phyloP scores from a whole-genome alignment of 2,888 invertebrate species.

The Kuschelorhynchus macadamiae region DNA sequence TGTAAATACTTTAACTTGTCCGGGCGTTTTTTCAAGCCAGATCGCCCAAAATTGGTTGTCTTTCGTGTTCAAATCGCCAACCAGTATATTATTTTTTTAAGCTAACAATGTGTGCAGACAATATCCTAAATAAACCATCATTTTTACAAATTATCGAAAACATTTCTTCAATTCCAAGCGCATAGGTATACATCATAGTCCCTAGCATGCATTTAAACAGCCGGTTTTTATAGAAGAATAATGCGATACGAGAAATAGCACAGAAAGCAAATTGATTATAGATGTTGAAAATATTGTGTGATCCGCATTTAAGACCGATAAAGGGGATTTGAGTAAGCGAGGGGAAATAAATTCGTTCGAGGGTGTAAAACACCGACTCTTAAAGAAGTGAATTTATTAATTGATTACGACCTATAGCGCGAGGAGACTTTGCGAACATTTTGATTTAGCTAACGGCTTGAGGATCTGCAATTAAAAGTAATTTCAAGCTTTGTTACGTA shows the following conservation, averaged over 20 bases:
- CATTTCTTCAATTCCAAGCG: neutral
- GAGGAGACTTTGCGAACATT: slow-evolving; percentile 6
- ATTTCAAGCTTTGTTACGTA: too few species aligned
- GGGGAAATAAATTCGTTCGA: slow-evolving; percentile 26
- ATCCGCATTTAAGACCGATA: slow-evolving; percentile 34
- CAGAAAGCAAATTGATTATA: slow-evolving; percentile 44
- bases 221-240: slow-evolving; percentile 35
- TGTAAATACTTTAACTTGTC: too few species aligned
- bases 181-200: neutral
- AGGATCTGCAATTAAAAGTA: too few species aligned
- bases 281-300: slow-evolving; percentile 48
- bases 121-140: too few species aligned
- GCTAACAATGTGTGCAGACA: too few species aligned
- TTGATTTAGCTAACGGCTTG: too few species aligned
- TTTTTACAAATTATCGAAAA: neutral
- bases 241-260: slow-evolving; percentile 32
- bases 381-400: slow-evolving; percentile 17
- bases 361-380: slow-evolving; percentile 13
- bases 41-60: too few species aligned
- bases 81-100: too few species aligned
- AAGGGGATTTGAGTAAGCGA: slow-evolving; percentile 30
- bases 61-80: too few species aligned
- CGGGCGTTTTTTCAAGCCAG: too few species aligned
- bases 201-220: slow-evolving; percentile 32
- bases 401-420: slow-evolving; percentile 13